These are phyloP conservation scores for Macrotus californicus DNA, from an alignment of 2,113 vertebrate genomes.

Conservation along the genomic window DNA sequence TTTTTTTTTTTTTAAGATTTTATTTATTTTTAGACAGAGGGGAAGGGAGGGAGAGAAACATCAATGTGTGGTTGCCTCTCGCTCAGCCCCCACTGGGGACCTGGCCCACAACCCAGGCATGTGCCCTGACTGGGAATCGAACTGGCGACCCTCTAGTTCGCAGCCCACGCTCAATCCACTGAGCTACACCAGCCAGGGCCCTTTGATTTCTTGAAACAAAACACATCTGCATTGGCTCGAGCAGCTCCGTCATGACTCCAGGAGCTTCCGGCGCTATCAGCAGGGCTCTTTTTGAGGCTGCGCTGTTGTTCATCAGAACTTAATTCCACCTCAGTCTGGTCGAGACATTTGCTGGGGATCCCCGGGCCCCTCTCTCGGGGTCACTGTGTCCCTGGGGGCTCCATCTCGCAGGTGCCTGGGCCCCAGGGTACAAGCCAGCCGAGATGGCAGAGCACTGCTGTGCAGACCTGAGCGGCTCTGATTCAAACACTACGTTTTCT, in stretches of 20 bases:
- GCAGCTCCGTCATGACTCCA: rapidly evolving
- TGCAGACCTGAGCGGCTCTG: rapidly evolving
- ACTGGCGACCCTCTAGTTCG: too few relatives aligned
- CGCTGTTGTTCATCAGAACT: rapidly evolving
- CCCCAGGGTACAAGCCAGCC: rapidly evolving
- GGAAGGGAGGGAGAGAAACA: too few relatives aligned
- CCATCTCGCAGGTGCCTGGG: background rate
- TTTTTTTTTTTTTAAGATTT: too few relatives aligned
- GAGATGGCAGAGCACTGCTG: rapidly evolving
- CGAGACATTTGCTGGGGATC: background rate
- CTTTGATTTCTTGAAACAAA: too few relatives aligned
- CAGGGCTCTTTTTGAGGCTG: rapidly evolving
- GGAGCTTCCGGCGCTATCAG: background rate
- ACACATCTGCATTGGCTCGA: background rate
- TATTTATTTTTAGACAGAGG: too few relatives aligned
- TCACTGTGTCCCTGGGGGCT: rapidly evolving
- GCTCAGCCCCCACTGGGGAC: too few relatives aligned
- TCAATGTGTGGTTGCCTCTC: too few relatives aligned
- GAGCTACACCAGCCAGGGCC: too few relatives aligned
- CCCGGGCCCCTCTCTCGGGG: background rate
- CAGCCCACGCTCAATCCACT: too few relatives aligned
- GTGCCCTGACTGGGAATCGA: too few relatives aligned
- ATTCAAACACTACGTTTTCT: background rate
- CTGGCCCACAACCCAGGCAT: too few relatives aligned
- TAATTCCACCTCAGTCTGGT: rapidly evolving